A percentile compares a stretch with the other conserved stretches of the same genome.
phyloP scores from a whole-genome alignment of 2,113 vertebrate species.

The Synodontis membranacea region DNA sequence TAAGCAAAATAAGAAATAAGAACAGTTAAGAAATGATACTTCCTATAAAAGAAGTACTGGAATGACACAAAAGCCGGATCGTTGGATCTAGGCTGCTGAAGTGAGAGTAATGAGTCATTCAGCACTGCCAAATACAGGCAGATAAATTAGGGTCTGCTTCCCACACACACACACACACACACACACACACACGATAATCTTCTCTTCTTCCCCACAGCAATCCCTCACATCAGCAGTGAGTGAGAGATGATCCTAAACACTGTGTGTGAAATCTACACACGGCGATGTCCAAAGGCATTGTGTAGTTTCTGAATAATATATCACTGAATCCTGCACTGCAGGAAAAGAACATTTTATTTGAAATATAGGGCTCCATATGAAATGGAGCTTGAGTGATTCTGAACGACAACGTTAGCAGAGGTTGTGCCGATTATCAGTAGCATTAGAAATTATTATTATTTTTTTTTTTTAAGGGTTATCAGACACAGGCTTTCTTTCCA shows the following conservation, averaged over 20 bases:
- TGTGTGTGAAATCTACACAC: not conserved
- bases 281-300: not conserved
- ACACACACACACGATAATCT: not conserved
- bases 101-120: not conserved
- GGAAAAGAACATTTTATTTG: not conserved
- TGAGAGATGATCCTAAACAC: slow-evolving; percentile 1
- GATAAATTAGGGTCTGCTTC: not conserved
- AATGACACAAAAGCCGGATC: not conserved
- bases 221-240: not conserved
- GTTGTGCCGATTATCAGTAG: not conserved
- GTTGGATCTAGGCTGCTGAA: slow-evolving; percentile 5
- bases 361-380: not conserved
- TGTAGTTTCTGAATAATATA: slow-evolving; percentile 15
- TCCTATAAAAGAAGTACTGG: not conserved
- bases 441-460: not conserved
- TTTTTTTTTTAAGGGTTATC: not conserved
- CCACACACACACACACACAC: not conserved
- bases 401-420: not conserved
- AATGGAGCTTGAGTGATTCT: not conserved
- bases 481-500: not conserved
- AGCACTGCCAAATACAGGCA: not conserved
- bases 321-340: slow-evolving; percentile 1
- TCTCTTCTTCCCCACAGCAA: slow-evolving; percentile 8
- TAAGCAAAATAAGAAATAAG: not conserved
- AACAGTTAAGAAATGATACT: too few species aligned